Percentiles rank a stretch among this genome's conserved stretches.
Conservation (phyloP, 2,113 vertebrate species). For the Hippoglossus stenolepis region DNA sequence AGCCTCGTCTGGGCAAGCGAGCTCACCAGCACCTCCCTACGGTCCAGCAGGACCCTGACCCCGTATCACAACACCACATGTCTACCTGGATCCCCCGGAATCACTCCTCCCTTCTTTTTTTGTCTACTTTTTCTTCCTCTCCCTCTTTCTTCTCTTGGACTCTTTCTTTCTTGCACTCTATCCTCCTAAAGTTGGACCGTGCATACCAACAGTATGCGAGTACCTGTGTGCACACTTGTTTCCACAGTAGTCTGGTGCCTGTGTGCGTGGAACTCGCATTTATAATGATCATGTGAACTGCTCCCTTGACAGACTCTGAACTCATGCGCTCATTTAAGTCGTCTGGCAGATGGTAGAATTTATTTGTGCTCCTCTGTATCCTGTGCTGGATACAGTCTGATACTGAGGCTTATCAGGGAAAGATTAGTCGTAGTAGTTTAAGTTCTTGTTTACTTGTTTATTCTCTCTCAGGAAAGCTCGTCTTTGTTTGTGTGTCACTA, state of each 20-base stretch:
- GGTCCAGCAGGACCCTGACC: slow-evolving; percentile 85
- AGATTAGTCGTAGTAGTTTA: slow-evolving; percentile 10
- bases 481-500: not conserved
- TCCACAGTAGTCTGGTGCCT: not conserved
- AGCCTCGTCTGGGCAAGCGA: slow-evolving; percentile 56
- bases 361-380: slow-evolving; percentile 47
- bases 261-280: slow-evolving; percentile 10
- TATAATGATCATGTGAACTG: slow-evolving; percentile 36
- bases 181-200: not conserved
- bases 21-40: slow-evolving; percentile 84
- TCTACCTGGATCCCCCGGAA: slow-evolving; percentile 48
- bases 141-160: not conserved
- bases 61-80: slow-evolving; percentile 41
- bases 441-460: slow-evolving; percentile 18
- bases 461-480: not conserved
- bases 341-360: slow-evolving; percentile 57
- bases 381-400: slow-evolving; percentile 44
- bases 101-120: slow-evolving; percentile 16
- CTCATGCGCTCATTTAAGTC: slow-evolving; percentile 43
- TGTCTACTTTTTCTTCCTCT: not conserved
- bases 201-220: not conserved
- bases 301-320: slow-evolving; percentile 48
- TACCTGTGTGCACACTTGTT: slow-evolving; percentile 22
- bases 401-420: slow-evolving; percentile 41
- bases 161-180: slow-evolving; percentile 1